Conservation (phyloP, 2,888 invertebrate genomes). For the Hipparchia semele region DNA sequence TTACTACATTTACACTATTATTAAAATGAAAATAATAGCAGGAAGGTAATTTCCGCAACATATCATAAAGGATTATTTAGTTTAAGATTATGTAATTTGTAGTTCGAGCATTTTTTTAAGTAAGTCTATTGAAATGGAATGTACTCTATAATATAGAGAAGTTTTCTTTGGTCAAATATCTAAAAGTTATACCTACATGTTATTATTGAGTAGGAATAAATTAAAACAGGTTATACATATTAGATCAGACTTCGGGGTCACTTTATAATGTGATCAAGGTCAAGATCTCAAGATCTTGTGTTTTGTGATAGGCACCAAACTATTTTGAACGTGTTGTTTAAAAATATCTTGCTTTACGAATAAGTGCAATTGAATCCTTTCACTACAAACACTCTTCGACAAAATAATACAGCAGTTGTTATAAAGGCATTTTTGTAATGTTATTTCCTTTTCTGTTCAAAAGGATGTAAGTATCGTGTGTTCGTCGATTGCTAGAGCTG, state of each 20-base stretch:
- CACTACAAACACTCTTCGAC: neutral
- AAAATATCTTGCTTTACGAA: neutral
- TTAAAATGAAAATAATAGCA: too few species aligned
- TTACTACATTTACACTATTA: neutral
- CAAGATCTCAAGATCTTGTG: conserved; percentile 4
- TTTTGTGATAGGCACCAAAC: neutral
- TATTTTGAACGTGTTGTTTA: neutral
- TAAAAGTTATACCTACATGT: neutral
- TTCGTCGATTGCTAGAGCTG: neutral
- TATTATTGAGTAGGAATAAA: conserved; percentile 5
- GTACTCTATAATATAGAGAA: neutral
- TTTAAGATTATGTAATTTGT: too few species aligned
- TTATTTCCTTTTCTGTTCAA: neutral
- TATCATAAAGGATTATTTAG: too few species aligned
- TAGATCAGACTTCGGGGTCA: conserved; percentile 16
- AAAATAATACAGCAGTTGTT: neutral
- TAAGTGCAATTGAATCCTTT: neutral
- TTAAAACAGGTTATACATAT: conserved; percentile 20
- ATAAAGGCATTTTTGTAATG: neutral
- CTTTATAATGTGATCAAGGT: conserved; percentile 18
- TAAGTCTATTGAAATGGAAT: neutral
- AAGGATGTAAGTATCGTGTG: neutral
- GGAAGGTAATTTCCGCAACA: too few species aligned
- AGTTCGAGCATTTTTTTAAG: too few species aligned
- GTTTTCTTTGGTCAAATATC: neutral